These are phyloP conservation scores for Schizothorax lantsangensis DNA, from an alignment of 2,797 vertebrate species.

Conservation along the genomic window DNA sequence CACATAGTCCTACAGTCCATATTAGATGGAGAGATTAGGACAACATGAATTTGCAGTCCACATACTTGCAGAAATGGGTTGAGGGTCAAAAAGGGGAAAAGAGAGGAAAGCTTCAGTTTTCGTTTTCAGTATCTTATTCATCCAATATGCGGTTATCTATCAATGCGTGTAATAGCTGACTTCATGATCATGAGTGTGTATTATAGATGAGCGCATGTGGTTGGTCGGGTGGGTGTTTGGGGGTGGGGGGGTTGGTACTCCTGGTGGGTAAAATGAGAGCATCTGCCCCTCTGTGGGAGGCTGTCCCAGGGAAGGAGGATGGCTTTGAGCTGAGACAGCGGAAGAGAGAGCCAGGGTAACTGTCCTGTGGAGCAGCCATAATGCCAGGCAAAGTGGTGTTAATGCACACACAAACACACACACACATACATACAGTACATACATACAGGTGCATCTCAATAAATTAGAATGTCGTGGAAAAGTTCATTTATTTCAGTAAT, in stretches of 20 bases:
- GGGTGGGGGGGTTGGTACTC: conserved; percentile 51
- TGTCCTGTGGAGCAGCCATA: conserved; percentile 68
- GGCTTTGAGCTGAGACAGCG: conserved; percentile 77
- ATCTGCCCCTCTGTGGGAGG: conserved; percentile 80
- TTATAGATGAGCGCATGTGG: conserved; percentile 18
- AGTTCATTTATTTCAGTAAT: too few species aligned
- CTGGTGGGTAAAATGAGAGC: conserved; percentile 73
- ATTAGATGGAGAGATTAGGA: not conserved
- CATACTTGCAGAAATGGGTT: not conserved
- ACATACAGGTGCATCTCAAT: too few species aligned
- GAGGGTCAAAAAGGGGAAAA: not conserved
- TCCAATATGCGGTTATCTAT: conserved; percentile 5
- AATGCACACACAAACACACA: conserved; percentile 8
- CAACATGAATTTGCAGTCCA: not conserved
- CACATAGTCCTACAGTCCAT: not conserved
- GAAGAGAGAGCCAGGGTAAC: conserved; percentile 72
- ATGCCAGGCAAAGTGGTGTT: conserved; percentile 62
- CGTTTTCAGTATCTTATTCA: not conserved
- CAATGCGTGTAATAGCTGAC: conserved; percentile 20
- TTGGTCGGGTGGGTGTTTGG: conserved; percentile 15
- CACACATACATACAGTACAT: not conserved
- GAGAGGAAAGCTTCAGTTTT: not conserved
- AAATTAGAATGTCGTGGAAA: too few species aligned
- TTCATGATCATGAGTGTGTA: conserved; percentile 11
- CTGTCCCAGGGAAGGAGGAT: conserved; percentile 73